phyloP scores from a whole-genome alignment of 2,113 vertebrate species.

The Talpa occidentalis region DNA sequence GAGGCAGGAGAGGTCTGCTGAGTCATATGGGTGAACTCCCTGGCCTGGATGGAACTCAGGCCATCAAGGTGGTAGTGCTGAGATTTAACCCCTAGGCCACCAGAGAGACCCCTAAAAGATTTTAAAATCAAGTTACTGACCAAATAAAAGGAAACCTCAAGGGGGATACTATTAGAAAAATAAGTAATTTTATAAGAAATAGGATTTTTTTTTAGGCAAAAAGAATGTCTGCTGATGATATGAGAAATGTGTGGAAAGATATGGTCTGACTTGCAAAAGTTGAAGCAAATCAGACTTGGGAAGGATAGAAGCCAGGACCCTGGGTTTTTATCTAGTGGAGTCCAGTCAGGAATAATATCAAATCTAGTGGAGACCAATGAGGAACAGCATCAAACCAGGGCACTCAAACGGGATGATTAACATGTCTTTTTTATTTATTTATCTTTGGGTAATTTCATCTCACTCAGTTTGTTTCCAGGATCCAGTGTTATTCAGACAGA shows the following conservation, averaged over 20 bases:
- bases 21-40: too few species aligned
- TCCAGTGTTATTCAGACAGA: neutral
- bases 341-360: neutral
- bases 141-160: neutral
- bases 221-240: neutral
- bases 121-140: neutral
- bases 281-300: neutral
- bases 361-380: neutral
- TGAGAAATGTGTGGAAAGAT: neutral
- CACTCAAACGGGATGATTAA: accelerated
- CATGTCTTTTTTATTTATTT: too few species aligned
- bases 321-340: neutral
- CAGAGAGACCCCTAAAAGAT: neutral
- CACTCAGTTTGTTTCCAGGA: neutral
- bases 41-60: too few species aligned
- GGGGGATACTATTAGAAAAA: neutral
- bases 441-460: neutral
- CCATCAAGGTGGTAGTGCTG: too few species aligned
- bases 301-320: accelerated
- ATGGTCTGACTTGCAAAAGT: neutral
- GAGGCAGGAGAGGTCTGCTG: too few species aligned
- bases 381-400: neutral
- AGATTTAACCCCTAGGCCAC: too few species aligned
- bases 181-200: neutral
- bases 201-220: neutral